phyloP scores from a whole-genome alignment of 30 jellyfish, hydroid and myxozoan genomes.

The Chironex yamaguchii region DNA sequence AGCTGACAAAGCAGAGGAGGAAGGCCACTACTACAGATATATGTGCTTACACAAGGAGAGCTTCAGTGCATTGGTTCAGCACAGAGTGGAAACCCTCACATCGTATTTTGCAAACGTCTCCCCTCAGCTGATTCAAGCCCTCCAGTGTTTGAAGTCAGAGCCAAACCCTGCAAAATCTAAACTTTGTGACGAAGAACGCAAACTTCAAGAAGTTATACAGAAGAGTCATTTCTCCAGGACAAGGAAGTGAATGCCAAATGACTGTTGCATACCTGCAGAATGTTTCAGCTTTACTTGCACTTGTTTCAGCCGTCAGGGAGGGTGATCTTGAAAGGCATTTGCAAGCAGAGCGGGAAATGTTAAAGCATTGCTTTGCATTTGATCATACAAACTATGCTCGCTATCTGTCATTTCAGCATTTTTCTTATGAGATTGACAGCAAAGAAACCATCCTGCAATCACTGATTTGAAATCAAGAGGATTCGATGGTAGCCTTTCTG shows the following conservation, averaged over 20 bases:
- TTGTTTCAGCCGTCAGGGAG: conserved; percentile 29
- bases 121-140: background rate
- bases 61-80: conserved; percentile 22
- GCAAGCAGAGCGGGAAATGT: conserved; percentile 19
- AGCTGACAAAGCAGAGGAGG: conserved; percentile 57
- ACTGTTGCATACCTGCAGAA: conserved; percentile 28
- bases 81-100: conserved; percentile 28
- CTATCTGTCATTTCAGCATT: conserved; percentile 37
- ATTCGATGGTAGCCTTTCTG: conserved; percentile 32
- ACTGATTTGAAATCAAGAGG: conserved; percentile 12
- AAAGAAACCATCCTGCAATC: conserved; percentile 35
- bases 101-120: background rate
- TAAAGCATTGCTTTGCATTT: conserved; percentile 14
- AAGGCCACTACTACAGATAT: conserved; percentile 31
- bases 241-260: conserved; percentile 43
- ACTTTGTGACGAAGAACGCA: background rate
- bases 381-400: conserved; percentile 53
- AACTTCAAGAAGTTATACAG: background rate
- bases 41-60: conserved; percentile 37
- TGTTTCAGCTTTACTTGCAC: conserved; percentile 47
- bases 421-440: conserved; percentile 25
- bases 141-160: background rate
- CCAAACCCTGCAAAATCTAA: conserved; percentile 1
- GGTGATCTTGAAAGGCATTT: conserved; percentile 2
- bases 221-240: background rate